Percentiles rank a stretch among this genome's conserved stretches.
These are phyloP conservation scores for Zootoca vivipara DNA, from an alignment of 2,113 vertebrate genomes.

Conservation along the genomic window DNA sequence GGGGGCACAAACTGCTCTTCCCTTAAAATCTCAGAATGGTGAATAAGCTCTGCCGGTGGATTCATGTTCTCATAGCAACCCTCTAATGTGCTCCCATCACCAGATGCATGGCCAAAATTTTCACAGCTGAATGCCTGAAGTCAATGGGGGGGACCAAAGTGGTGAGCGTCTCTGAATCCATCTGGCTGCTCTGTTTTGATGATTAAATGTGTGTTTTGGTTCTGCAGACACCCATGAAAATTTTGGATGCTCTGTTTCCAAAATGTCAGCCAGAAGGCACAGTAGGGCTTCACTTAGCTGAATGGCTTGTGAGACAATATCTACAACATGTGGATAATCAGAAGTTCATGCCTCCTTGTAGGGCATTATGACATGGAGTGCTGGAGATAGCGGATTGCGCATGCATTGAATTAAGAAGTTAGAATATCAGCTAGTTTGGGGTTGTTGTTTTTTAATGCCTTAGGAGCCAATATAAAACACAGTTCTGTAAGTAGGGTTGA, in stretches of 20 bases:
- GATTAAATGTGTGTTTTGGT: not conserved
- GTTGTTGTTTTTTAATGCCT: not conserved
- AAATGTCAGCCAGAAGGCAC: not conserved
- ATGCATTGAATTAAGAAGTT: not conserved
- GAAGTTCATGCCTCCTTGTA: not conserved
- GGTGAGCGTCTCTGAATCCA: not conserved
- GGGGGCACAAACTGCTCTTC: not conserved
- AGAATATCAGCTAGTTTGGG: too few relatives aligned
- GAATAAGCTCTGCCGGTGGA: not conserved
- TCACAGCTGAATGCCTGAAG: not conserved
- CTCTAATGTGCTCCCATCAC: not conserved
- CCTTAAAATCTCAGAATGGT: not conserved
- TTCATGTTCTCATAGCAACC: not conserved
- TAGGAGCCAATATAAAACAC: not conserved
- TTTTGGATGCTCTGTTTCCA: not conserved
- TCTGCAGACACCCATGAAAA: not conserved
- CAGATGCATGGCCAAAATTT: not conserved
- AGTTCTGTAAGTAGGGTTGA: not conserved
- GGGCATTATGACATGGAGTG: too few relatives aligned
- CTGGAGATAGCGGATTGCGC: not conserved
- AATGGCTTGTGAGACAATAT: not conserved
- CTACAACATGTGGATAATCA: not conserved
- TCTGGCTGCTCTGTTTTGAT: conserved; percentile 18
- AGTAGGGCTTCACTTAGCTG: not conserved
- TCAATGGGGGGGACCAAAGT: conserved; percentile 2